Conservation (phyloP, 1,140 invertebrate species). For the Cepaea nemoralis region DNA sequence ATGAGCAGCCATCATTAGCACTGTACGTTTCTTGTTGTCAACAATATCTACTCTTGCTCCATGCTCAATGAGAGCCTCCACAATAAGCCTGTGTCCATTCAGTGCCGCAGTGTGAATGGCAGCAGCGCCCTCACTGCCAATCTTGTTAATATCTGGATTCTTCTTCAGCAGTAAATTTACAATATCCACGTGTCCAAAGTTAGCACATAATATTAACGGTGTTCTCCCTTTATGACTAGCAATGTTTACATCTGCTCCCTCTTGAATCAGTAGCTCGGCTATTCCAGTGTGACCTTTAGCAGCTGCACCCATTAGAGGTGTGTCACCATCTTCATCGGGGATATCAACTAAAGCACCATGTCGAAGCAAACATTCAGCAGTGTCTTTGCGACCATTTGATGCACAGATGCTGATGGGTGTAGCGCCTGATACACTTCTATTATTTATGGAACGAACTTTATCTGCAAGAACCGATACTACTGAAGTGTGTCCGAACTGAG, state of each 20-base stretch:
- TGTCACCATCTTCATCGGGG: slow-evolving; percentile 36
- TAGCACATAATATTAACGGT: slow-evolving; percentile 22
- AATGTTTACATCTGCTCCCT: slow-evolving; percentile 32
- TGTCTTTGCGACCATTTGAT: slow-evolving; percentile 27
- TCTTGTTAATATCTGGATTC: background rate
- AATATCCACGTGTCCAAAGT: background rate
- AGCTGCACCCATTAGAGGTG: slow-evolving; percentile 36
- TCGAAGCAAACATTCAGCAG: slow-evolving; percentile 27
- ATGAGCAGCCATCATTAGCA: slow-evolving; percentile 25
- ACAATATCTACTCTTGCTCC: slow-evolving; percentile 5
- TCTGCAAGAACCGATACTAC: slow-evolving; percentile 7
- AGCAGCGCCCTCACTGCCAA: background rate
- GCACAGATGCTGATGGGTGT: slow-evolving; percentile 34
- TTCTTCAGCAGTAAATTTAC: slow-evolving; percentile 17
- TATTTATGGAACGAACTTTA: background rate
- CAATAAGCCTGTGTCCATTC: slow-evolving; percentile 23
- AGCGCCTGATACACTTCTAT: slow-evolving; percentile 28
- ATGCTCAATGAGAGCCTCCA: slow-evolving; percentile 14
- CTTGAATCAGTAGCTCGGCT: slow-evolving; percentile 29
- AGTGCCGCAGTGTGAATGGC: slow-evolving; percentile 26
- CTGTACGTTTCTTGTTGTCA: slow-evolving; percentile 18
- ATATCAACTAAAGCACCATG: slow-evolving; percentile 35
- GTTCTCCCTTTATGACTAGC: slow-evolving; percentile 22
- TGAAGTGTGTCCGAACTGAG: slow-evolving; percentile 32
- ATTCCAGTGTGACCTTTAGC: slow-evolving; percentile 24